Percentiles rank a stretch among this genome's conserved stretches.
Conservation (phyloP, 2,888 invertebrate species). For the Lasius platythorax region DNA sequence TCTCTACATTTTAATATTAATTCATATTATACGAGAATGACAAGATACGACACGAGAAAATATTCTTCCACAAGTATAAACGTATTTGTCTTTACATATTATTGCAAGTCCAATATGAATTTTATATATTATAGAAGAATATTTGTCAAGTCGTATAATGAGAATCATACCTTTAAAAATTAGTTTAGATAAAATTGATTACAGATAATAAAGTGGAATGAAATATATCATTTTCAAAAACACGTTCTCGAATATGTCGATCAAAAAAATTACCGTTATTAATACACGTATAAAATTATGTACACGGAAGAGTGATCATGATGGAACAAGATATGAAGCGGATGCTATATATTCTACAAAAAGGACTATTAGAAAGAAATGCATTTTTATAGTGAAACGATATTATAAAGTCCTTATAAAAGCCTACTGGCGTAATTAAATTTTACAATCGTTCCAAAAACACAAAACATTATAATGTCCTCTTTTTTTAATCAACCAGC, state of each 20-base stretch:
- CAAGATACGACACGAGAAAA: not conserved
- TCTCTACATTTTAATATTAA: conserved; percentile 1
- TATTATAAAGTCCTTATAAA: conserved; percentile 14
- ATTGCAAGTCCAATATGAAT: not conserved
- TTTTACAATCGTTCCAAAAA: not conserved
- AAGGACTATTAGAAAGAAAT: not conserved
- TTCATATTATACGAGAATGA: not conserved
- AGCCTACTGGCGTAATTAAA: not conserved
- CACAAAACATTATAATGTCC: not conserved
- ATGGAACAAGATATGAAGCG: conserved; percentile 6
- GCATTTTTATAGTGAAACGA: not conserved
- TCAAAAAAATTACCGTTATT: conserved; percentile 14
- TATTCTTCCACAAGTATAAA: not conserved
- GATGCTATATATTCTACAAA: conserved; percentile 3
- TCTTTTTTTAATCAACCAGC: not conserved
- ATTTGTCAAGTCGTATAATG: no score
- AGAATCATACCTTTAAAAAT: no score
- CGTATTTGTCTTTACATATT: not conserved
- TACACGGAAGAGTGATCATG: conserved; percentile 8
- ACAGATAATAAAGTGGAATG: not conserved
- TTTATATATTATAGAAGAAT: not conserved
- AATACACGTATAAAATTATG: conserved; percentile 32
- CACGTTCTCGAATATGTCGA: not conserved
- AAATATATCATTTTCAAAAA: not conserved
- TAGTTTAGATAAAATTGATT: not conserved